A percentile compares a stretch with the other conserved stretches of the same genome.
Conservation (phyloP, 2,797 vertebrate genomes). For the Merluccius polli region DNA sequence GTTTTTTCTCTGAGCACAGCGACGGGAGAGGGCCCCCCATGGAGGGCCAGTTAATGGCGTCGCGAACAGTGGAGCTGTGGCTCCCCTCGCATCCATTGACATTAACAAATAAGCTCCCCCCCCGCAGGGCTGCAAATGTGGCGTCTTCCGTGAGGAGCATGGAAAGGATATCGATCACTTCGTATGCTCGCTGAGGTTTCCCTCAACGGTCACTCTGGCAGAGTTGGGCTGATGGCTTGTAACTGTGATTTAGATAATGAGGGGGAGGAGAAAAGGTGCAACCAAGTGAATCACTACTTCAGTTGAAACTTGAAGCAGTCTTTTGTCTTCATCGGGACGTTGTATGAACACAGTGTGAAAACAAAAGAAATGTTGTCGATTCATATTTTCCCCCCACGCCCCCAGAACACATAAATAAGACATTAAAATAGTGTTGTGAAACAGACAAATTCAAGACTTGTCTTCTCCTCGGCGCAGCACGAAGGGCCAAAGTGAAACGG, state of each 20-base stretch:
- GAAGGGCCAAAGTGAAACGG: conserved; percentile 71
- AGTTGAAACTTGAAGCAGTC: neutral
- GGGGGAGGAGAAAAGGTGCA: neutral
- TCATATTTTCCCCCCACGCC: neutral
- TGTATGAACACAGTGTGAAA: neutral
- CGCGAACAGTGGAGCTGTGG: conserved; percentile 3
- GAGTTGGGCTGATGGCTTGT: neutral
- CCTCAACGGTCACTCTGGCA: neutral
- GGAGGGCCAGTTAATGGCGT: conserved; percentile 23
- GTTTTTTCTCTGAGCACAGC: conserved; percentile 16
- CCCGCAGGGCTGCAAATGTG: conserved; percentile 12
- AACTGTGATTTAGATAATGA: neutral
- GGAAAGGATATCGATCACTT: neutral
- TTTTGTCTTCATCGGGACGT: neutral
- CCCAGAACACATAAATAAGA: neutral
- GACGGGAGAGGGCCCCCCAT: conserved; percentile 21
- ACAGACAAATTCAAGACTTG: conserved; percentile 29
- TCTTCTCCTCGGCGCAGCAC: conserved; percentile 52
- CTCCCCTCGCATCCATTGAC: conserved; percentile 12
- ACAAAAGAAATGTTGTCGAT: neutral
- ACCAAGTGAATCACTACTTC: neutral
- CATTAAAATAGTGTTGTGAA: neutral
- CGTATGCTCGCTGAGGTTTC: neutral
- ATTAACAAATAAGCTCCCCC: conserved; percentile 23
- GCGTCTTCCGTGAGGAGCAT: neutral